phyloP scores from a whole-genome alignment of 2,113 vertebrate species.

The Mastomys natalensis region DNA sequence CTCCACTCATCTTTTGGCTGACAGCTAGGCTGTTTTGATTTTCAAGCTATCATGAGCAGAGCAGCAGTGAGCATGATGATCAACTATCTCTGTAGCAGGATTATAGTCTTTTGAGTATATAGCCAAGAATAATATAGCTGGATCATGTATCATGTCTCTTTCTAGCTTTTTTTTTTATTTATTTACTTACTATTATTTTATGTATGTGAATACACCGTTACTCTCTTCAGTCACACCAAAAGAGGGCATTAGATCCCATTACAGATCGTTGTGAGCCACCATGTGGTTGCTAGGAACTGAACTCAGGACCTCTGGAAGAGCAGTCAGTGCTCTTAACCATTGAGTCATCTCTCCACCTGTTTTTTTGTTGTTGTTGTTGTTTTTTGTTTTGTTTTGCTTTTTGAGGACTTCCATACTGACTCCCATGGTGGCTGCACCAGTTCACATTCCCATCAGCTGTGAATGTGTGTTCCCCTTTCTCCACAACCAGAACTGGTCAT shows the following conservation, averaged over 20 bases:
- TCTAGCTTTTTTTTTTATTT: neutral
- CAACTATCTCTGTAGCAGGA: neutral
- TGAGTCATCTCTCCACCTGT: too few relatives aligned
- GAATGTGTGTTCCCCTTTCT: neutral
- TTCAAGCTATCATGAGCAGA: neutral
- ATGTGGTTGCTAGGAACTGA: too few relatives aligned
- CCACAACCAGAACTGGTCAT: neutral
- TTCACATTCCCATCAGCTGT: neutral
- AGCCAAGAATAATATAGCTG: neutral
- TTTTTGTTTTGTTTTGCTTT: neutral
- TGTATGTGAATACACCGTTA: too few relatives aligned
- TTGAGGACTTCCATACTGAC: neutral
- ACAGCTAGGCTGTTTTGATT: neutral
- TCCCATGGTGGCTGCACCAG: neutral
- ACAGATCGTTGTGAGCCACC: too few relatives aligned
- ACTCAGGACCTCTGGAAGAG: too few relatives aligned
- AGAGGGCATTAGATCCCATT: too few relatives aligned
- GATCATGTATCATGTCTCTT: neutral
- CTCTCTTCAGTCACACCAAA: too few relatives aligned
- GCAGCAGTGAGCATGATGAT: neutral
- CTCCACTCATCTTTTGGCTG: neutral
- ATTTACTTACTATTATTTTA: too few relatives aligned
- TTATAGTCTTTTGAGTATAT: neutral
- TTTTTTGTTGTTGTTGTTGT: neutral
- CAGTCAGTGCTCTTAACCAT: too few relatives aligned